Percentiles rank a stretch among this genome's conserved stretches.
Conservation (phyloP, 2,888 invertebrate genomes). For the Anarsia innoxiella region DNA sequence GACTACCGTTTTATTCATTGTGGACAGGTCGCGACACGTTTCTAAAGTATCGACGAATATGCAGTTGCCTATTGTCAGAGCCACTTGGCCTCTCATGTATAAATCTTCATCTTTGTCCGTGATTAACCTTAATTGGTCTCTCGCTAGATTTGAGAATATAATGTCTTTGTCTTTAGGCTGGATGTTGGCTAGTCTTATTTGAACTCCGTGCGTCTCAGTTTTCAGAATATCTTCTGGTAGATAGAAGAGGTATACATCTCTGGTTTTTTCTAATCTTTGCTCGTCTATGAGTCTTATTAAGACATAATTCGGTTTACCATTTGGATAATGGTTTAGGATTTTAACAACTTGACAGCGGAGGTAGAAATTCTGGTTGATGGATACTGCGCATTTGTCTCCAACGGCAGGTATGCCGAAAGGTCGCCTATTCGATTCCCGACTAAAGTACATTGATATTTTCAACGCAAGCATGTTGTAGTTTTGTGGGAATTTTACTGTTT, state of each 20-base stretch:
- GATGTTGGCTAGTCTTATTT: constrained; percentile 48
- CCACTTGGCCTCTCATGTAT: constrained; percentile 63
- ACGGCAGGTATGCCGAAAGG: constrained; percentile 54
- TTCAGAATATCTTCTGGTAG: constrained; percentile 67
- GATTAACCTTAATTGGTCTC: constrained; percentile 35
- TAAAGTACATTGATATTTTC: constrained; percentile 54
- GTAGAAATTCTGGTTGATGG: constrained; percentile 59
- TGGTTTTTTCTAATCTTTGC: constrained; percentile 59
- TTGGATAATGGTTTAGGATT: constrained; percentile 41
- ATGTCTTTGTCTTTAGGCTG: constrained; percentile 57
- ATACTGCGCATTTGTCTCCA: constrained; percentile 75
- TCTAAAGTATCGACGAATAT: constrained; percentile 80
- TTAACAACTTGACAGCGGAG: constrained; percentile 74
- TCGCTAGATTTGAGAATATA: constrained; percentile 49
- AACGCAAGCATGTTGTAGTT: constrained; percentile 43
- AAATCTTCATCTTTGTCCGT: constrained; percentile 43
- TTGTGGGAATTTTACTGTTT: constrained; percentile 40
- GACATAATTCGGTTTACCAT: constrained; percentile 41
- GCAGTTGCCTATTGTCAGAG: constrained; percentile 74
- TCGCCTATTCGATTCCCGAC: constrained; percentile 44
- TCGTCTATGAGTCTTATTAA: constrained; percentile 77
- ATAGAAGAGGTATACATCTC: constrained; percentile 55
- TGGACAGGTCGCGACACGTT: constrained; percentile 68
- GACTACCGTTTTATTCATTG: constrained; percentile 64
- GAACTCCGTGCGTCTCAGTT: constrained; percentile 56